Base-by-base conservation (phyloP, 2,888 invertebrate species). In the Coremacera marginata region DNA sequence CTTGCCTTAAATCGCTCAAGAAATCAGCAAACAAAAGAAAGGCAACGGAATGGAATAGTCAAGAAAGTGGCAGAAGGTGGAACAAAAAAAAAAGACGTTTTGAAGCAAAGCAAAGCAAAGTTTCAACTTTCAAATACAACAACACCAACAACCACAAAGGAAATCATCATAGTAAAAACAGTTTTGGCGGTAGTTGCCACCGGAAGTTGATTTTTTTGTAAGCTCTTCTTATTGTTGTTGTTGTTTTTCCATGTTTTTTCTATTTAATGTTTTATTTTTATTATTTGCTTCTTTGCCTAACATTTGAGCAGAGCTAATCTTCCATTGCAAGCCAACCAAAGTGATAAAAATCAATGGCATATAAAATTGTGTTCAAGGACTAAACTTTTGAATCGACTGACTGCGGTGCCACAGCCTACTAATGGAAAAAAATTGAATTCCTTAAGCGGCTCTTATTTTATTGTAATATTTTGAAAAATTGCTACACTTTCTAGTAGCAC, bases 261-360 rank as follows among this genome's bases (percentile, higher is more conserved):
- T 14, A 16, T 63, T 27, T 34, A n/a, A 63, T n/a, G 22, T 25
- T 22, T 19, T 14, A n/a, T 68, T 37, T n/a, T 44, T 22, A 60
- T 22, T 37, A 3, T 67, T n/a, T 44, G 16, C 5, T 67, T 34
- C 22, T 67, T 37, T 57, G 49, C 51, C 27, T 27, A 51, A 19
- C 8, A 14, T 19, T 57, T 55, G 27, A 37, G 14, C 27, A 5
- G 72, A 67, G 52, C 65, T 74, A 74, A 74, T 74, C 74, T 67
- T 67, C 52, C 52, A 74, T 74, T 74, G 65, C 52, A 65, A 74
- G 44, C 72, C 25, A 63, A 67, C 34, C 55, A n/a, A 74, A 67
- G 65, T 67, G 65, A 74, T 74, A 74, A 74, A 74, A 74, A 74
- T 74, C 74, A 74, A 74, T 74, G 74, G 74, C 49, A 55, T 67